Evolutionary conservation across 2,888 invertebrate genomes (phyloP).

Genomic region (Acrocera orbiculus): DNA sequence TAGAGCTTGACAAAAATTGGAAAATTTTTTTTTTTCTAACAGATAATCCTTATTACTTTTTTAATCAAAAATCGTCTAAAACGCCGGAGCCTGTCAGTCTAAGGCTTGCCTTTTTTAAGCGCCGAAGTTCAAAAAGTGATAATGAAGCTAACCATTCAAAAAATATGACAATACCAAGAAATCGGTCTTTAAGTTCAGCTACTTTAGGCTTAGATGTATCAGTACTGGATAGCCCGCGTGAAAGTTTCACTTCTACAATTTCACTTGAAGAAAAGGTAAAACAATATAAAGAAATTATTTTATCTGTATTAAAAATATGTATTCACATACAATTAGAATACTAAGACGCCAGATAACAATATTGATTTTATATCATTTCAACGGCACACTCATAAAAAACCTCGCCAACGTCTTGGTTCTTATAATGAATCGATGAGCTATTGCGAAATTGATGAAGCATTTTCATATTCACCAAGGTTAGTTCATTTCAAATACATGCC

Average conservation of each 20-base stretch:
- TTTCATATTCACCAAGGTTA: constrained; percentile 25
- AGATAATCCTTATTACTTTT: constrained; percentile 32
- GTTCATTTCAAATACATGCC: no score
- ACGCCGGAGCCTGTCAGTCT: constrained; percentile 27
- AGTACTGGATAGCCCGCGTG: constrained; percentile 27
- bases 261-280: constrained; percentile 17
- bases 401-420: constrained; percentile 28
- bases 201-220: constrained; percentile 27
- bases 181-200: constrained; percentile 27
- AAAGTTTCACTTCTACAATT: constrained; percentile 26
- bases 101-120: constrained; percentile 27
- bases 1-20: no score
- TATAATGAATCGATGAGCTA: constrained; percentile 25
- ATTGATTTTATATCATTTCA: no score
- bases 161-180: constrained; percentile 11
- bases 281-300: not conserved
- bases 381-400: no score
- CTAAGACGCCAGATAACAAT: no score
- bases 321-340: no score
- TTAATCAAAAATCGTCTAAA: constrained; percentile 29
- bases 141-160: no score
- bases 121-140: constrained; percentile 26
- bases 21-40: constrained; percentile 12
- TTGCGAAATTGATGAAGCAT: constrained; percentile 26
- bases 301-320: not conserved